Conservation (phyloP, 2,888 invertebrate genomes). For the Philaethria dido region DNA sequence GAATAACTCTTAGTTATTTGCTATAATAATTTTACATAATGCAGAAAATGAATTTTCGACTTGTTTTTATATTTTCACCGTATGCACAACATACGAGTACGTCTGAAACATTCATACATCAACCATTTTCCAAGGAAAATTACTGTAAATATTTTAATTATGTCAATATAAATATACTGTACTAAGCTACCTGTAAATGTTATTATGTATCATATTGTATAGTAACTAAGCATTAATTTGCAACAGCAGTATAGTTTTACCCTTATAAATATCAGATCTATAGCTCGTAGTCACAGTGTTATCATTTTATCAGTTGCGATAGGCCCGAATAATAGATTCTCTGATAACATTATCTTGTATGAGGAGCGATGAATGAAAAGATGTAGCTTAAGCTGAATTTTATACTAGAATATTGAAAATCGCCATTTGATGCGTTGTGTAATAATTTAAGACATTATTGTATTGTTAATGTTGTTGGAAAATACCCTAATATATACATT, state of each 20-base stretch:
- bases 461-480: no score
- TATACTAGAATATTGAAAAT: not conserved
- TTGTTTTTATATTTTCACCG: not conserved
- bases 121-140: not conserved
- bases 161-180: not conserved
- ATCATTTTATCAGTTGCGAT: slow-evolving; percentile 57
- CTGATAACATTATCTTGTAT: slow-evolving; percentile 56
- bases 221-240: not conserved
- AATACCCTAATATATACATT: no score
- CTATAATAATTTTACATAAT: no score
- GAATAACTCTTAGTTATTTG: not conserved
- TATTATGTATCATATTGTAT: not conserved
- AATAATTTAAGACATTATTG: no score
- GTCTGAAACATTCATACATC: not conserved
- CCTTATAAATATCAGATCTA: not conserved
- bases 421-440: no score
- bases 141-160: not conserved
- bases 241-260: not conserved
- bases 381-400: not conserved
- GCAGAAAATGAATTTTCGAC: no score
- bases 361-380: slow-evolving; percentile 14
- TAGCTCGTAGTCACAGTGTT: slow-evolving; percentile 15
- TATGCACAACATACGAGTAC: not conserved
- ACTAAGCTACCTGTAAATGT: not conserved
- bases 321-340: slow-evolving; percentile 57